Percentiles rank a stretch among this genome's conserved stretches.
phyloP scores from a whole-genome alignment of 2,113 vertebrate genomes.

The Ursus arctos region DNA sequence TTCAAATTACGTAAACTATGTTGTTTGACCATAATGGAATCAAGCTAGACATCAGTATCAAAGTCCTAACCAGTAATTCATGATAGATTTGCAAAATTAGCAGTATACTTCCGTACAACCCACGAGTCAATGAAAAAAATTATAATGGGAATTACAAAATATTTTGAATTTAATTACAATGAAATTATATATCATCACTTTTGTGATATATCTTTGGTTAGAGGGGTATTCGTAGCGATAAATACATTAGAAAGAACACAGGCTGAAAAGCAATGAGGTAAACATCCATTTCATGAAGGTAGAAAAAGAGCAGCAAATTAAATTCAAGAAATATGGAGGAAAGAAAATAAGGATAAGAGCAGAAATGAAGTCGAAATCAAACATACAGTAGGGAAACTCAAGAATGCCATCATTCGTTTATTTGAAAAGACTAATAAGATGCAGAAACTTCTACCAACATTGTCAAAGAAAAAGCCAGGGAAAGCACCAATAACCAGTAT shows the following conservation, averaged over 20 bases:
- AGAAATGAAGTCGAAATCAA: conserved; percentile 40
- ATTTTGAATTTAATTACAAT: conserved; percentile 30
- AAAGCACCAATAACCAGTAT: not conserved
- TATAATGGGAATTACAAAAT: conserved; percentile 18
- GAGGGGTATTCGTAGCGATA: not conserved
- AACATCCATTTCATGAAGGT: not conserved
- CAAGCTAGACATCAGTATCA: conserved; percentile 9
- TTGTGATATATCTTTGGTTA: not conserved
- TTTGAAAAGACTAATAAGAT: conserved; percentile 40
- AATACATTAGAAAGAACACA: conserved; percentile 4
- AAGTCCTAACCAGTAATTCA: not conserved
- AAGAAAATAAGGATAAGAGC: not conserved
- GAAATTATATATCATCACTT: conserved; percentile 1
- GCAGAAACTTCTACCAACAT: not conserved
- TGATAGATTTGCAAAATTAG: not conserved
- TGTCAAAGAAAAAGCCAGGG: not conserved
- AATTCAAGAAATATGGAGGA: not conserved
- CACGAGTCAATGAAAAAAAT: not conserved
- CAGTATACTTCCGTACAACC: not conserved
- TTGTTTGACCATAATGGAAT: not conserved
- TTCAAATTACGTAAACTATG: not conserved
- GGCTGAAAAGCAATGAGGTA: not conserved
- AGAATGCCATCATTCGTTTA: not conserved
- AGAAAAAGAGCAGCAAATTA: not conserved
- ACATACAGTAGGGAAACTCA: not conserved